Evolutionary conservation across 1,140 invertebrate species (phyloP), one percentile per base, ranked within the genome.

Genomic region (Episyrphus balteatus): DNA sequence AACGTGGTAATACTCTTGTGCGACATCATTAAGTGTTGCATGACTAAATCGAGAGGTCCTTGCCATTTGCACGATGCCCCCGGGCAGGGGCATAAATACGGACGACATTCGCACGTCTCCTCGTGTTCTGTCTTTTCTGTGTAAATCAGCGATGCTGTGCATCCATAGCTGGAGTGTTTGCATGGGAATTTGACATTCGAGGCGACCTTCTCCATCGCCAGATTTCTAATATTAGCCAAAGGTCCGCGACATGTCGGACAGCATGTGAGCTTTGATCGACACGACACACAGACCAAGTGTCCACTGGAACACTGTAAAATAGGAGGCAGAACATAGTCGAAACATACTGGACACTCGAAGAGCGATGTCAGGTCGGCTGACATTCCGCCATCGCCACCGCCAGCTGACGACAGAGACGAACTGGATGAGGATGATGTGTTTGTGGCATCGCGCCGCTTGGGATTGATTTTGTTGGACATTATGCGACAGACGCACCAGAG

Each of bases 1-100:
- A 99, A 75, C 37, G 96, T 99, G 5, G 97, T 99, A 54, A 99
- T 99, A 57, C 92, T 97, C 74, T 99, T 98, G 70, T 99, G 97
- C 44, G 88, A 86, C 75, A 92, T 91, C 77, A 97, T 88, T 34
- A 99, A 76, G 74, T 99, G 96, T 41, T 86, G 83, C 96, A 99
- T 99, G 39, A 76, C 94, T 75, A 94, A 84, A 61, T 95, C 90
- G 14, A 98, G 70, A 5, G 85, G 84, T 39, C 96, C 96, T 70
- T 95, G 92, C 97, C 96, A 99, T 66, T 98, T 98, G 73, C 97
- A 99, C 1, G 90, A 93, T 39, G 94, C 93, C 44, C 96, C 96
- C 34, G 96, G 96, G 70, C 96, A 99, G 21, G 96, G 96, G 71
- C 96, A 99, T 48, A 84, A 86, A 65, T 99, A 99, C 13, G 92